A percentile compares a stretch with the other conserved stretches of the same genome.
Conservation (phyloP, 2,888 invertebrate species). For the Boloria selene region DNA sequence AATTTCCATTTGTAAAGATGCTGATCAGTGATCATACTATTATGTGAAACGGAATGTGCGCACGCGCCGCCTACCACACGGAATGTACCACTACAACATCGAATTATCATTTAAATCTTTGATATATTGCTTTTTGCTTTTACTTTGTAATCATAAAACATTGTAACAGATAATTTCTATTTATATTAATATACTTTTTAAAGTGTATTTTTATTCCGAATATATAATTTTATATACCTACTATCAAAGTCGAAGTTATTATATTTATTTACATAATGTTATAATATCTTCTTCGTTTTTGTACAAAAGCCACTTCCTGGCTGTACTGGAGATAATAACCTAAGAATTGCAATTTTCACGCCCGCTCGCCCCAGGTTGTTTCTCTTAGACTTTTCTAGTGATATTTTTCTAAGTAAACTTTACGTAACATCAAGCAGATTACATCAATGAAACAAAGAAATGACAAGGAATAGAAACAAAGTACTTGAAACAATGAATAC, state of each 20-base stretch:
- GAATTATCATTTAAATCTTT: slow-evolving; percentile 41
- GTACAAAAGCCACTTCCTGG: slow-evolving; percentile 23
- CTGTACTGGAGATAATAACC: slow-evolving; percentile 50
- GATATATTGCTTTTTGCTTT: slow-evolving; percentile 17
- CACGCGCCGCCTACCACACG: slow-evolving; percentile 65
- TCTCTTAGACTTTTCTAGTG: slow-evolving; percentile 59
- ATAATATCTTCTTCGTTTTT: too few relatives aligned
- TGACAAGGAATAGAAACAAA: background rate
- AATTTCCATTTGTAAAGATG: slow-evolving; percentile 53
- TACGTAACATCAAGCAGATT: slow-evolving; percentile 49
- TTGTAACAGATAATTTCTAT: too few relatives aligned
- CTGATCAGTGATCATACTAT: slow-evolving; percentile 47
- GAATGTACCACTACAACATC: slow-evolving; percentile 54
- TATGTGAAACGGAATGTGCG: slow-evolving; percentile 79
- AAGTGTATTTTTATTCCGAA: too few relatives aligned
- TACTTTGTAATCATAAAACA: slow-evolving; percentile 1
- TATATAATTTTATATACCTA: too few relatives aligned
- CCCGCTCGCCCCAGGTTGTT: slow-evolving; percentile 57
- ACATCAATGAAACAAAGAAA: slow-evolving; percentile 5
- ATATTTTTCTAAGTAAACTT: slow-evolving; percentile 56
- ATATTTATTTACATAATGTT: too few relatives aligned
- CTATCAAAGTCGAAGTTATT: too few relatives aligned
- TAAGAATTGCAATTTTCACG: slow-evolving; percentile 62
- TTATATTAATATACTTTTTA: too few relatives aligned
- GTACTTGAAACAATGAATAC: slow-evolving; percentile 9